These are phyloP conservation scores for Anthoscopus minutus DNA, from an alignment of 2,113 vertebrate species.

Conservation along the genomic window DNA sequence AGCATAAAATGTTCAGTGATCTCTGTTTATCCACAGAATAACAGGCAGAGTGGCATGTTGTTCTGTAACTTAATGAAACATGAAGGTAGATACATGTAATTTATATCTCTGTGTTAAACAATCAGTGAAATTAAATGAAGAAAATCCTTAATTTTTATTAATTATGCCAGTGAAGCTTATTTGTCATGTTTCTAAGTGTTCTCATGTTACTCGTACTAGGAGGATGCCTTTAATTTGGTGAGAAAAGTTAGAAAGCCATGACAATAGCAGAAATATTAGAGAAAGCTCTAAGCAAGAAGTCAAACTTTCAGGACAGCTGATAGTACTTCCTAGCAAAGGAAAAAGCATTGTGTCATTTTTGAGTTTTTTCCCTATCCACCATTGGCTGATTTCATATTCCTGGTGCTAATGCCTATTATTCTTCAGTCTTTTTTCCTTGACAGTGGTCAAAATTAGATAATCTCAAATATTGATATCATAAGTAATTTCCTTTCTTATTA, in stretches of 20 bases:
- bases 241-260: background rate
- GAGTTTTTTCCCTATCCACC: background rate
- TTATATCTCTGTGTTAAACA: background rate
- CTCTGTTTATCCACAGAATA: background rate
- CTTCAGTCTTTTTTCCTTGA: background rate
- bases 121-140: background rate
- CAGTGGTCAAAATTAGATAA: background rate
- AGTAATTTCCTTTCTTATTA: background rate
- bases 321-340: background rate
- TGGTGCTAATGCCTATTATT: background rate
- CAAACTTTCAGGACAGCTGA: background rate
- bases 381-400: background rate
- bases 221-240: background rate
- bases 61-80: background rate
- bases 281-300: background rate
- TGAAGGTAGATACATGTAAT: background rate
- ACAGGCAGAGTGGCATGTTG: background rate
- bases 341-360: rapidly evolving
- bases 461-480: background rate
- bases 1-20: background rate
- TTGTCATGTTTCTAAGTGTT: background rate
- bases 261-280: background rate
- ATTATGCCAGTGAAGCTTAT: background rate
- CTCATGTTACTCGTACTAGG: background rate
- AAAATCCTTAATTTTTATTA: background rate